Base-by-base conservation (phyloP, 30 jellyfish, hydroid and myxozoan genomes). In the Catostylus mosaicus region DNA sequence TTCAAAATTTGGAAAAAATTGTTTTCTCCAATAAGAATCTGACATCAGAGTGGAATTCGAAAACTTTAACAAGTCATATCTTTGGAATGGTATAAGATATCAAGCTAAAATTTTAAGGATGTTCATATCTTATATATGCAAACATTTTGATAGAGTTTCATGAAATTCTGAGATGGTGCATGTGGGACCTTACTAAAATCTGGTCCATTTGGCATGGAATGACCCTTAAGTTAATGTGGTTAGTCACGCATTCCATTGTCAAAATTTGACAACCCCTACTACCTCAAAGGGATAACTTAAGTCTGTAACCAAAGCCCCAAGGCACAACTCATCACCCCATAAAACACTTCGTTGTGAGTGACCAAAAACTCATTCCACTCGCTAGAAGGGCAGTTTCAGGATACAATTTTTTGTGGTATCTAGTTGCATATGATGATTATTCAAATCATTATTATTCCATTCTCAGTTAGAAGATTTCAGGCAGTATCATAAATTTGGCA, bases 401-500 rank as follows among this genome's bases (percentile, higher is more conserved):
- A n/a, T n/a, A n/a, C n/a, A n/a, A n/a, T n/a, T n/a, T n/a, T n/a
- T n/a, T n/a, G n/a, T n/a, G n/a, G n/a, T n/a, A n/a, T n/a, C n/a
- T n/a, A n/a, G n/a, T n/a, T n/a, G n/a, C n/a, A n/a, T n/a, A n/a
- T n/a, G n/a, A n/a, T n/a, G n/a, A n/a, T 61, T 0, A 19, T 61
- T 30, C 37, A 19, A 1, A 1, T 67, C 33, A 22, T n/a, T n/a
- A n/a, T n/a, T n/a, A n/a, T n/a, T n/a, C n/a, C 70, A 9, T 30
- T 75, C 38, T 14, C 78, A 77, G 88, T 34, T 77, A 14, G 88
- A 77, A 24, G 72, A 77, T 37, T 77, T 77, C 65, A 77, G 78
- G 65, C 75, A 77, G 24, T 77, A 30, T 50, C 57, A 40, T 14
- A 77, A 77, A 30, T 77, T 30, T 57, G 88, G 88, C 20, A 77